Evolutionary conservation across 2,888 invertebrate genomes (phyloP), one percentile per base, ranked within the genome.

Genomic region (Pheosia gnoma): DNA sequence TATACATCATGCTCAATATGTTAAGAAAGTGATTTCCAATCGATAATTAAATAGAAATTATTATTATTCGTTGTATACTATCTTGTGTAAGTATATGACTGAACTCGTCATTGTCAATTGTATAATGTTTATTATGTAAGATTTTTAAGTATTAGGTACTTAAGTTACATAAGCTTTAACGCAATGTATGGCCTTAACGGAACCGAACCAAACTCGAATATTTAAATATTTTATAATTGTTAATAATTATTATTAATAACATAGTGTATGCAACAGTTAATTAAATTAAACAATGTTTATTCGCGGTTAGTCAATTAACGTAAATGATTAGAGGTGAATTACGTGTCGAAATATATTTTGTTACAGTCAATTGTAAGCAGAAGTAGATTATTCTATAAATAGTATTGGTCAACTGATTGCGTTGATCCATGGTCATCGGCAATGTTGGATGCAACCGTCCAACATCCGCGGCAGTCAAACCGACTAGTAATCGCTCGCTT

Each of bases 141-240:
- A 58, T 62, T 59, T 53, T 4, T 61, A 66, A 53, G 53, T 38
- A 53, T 3, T 53, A 53, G 4, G 63, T 75, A 67, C 65, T 70
- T 66, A 69, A 66, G 60, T 63, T 37, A 58, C 45, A 59, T 87
- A 87, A 91, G 93, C 92, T 93, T 92, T 93, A 93, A 75, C 67
- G 82, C 82, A 89, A 88, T 84, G 72, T 83, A 87, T 68, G 90
- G 91, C 91, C 90, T 91, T 91, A 88, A 82, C 71, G 87, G 81
- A 91, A 91, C 91, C 75, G 88, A 90, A 93, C 93, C 93, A 93
- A 93, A 93, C 91, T 88, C 71, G 81, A 87, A 84, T 88, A 79
- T 84, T 84, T 75, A 74, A 74, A 68, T 68, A 61, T 65, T 66
- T 61, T 60, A 51, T 66, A 65, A 64, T 58, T 47, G 47, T 47